Conservation (phyloP, 1,140 invertebrate species). For the Schlechtendalia chinensis region DNA sequence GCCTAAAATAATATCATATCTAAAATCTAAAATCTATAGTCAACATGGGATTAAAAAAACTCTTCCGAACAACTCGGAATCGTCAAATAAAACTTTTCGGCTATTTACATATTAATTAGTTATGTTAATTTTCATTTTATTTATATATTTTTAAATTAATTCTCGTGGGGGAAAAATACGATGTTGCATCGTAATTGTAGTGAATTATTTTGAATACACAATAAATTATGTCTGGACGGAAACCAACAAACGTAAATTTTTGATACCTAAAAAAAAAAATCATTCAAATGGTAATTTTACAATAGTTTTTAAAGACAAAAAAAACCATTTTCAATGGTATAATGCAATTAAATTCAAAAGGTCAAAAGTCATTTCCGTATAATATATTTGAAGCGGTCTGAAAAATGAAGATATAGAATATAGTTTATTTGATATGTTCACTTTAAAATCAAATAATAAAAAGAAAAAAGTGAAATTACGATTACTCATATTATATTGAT, state of each 20-base stretch:
- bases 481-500: too few species aligned
- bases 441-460: neutral
- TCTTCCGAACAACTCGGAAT: neutral
- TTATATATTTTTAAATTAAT: slow-evolving; percentile 26
- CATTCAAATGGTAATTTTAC: slow-evolving; percentile 15
- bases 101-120: slow-evolving; percentile 31
- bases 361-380: neutral
- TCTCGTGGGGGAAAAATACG: slow-evolving; percentile 14
- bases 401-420: too few species aligned
- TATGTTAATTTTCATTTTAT: slow-evolving; percentile 23
- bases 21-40: too few species aligned
- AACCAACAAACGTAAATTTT: slow-evolving; percentile 7
- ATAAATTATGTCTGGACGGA: slow-evolving; percentile 29
- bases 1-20: neutral
- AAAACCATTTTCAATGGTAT: neutral
- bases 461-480: neutral
- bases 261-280: slow-evolving; percentile 23
- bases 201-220: slow-evolving; percentile 39
- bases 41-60: neutral
- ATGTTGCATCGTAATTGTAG: neutral
- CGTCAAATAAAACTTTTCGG: neutral
- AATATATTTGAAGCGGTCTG: neutral
- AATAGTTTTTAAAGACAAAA: neutral
- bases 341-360: neutral
- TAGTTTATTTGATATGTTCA: neutral